These are phyloP conservation scores for Sander vitreus DNA, from an alignment of 2,113 vertebrate genomes.

Conservation along the genomic window DNA sequence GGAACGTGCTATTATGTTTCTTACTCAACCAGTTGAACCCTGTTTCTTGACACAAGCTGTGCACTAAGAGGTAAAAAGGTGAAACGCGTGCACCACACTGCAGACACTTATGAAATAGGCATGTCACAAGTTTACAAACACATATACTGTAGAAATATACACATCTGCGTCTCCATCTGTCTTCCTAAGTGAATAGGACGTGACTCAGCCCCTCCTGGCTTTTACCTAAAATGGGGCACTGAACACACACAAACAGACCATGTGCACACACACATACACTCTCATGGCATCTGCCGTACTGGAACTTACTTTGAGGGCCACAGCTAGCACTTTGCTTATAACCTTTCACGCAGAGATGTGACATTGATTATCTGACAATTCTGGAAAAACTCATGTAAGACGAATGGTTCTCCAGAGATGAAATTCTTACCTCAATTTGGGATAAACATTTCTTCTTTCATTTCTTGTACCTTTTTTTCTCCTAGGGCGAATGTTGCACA, in stretches of 20 bases:
- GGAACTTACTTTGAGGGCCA: constrained; percentile 32
- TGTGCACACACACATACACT: constrained; percentile 10
- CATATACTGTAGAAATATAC: constrained; percentile 33
- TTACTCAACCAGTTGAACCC: neutral
- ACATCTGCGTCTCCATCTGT: constrained; percentile 80
- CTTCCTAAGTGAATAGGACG: constrained; percentile 69
- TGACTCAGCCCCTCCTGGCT: constrained; percentile 73
- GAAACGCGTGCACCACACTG: neutral
- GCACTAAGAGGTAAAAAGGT: constrained; percentile 8
- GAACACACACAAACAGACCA: constrained; percentile 53
- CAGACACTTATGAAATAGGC: constrained; percentile 28
- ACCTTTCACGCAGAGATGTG: constrained; percentile 51
- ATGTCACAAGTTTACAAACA: constrained; percentile 39
- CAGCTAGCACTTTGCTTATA: constrained; percentile 52
- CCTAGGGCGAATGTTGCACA: constrained; percentile 17
- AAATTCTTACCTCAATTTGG: constrained; percentile 41
- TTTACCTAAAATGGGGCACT: constrained; percentile 64
- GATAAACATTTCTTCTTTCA: constrained; percentile 49
- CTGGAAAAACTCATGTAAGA: constrained; percentile 36
- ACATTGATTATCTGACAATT: constrained; percentile 60
- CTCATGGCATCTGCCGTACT: constrained; percentile 28
- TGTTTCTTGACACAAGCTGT: constrained; percentile 12
- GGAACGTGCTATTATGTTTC: neutral
- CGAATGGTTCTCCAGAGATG: constrained; percentile 20
- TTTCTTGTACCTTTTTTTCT: constrained; percentile 40